A percentile compares a stretch with the other conserved stretches of the same genome.
Evolutionary conservation across 2,113 vertebrate genomes (phyloP).

Genomic region (Apus apus): DNA sequence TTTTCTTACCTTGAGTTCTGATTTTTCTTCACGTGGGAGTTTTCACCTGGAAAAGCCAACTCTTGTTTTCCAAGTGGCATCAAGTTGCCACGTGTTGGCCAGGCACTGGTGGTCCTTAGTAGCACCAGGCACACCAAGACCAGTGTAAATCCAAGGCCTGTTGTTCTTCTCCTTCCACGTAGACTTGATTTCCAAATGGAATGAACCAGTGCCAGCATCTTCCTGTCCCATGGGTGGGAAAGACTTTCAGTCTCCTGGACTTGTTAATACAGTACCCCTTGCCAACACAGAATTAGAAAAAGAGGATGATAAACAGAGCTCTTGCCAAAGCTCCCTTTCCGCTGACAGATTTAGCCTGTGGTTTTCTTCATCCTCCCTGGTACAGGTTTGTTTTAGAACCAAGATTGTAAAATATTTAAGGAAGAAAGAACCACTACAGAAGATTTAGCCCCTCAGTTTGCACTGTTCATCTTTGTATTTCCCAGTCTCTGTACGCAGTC

Average conservation of each 20-base stretch:
- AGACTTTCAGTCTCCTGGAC: not conserved
- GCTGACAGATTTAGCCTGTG: not conserved
- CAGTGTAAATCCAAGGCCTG: not conserved
- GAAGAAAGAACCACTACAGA: not conserved
- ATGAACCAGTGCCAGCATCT: not conserved
- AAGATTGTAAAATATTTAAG: not conserved
- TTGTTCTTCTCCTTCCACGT: not conserved
- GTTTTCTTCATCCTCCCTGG: not conserved
- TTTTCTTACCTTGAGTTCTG: not conserved
- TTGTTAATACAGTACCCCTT: not conserved
- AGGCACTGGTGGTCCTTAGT: not conserved
- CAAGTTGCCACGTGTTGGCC: rapidly evolving
- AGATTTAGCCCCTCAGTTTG: not conserved
- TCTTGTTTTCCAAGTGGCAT: not conserved
- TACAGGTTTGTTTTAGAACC: not conserved
- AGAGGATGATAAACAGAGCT: slow-evolving; percentile 11
- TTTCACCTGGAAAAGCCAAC: not conserved
- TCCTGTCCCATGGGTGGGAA: not conserved
- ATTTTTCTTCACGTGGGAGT: not conserved
- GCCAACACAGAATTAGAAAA: not conserved
- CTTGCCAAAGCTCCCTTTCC: not conserved
- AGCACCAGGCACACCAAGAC: not conserved
- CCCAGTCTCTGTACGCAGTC: not conserved
- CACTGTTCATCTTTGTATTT: not conserved
- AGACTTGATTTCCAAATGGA: not conserved